A percentile compares a stretch with the other conserved stretches of the same genome.
Conservation (phyloP, 2,113 vertebrate genomes). For the Petromus typicus region DNA sequence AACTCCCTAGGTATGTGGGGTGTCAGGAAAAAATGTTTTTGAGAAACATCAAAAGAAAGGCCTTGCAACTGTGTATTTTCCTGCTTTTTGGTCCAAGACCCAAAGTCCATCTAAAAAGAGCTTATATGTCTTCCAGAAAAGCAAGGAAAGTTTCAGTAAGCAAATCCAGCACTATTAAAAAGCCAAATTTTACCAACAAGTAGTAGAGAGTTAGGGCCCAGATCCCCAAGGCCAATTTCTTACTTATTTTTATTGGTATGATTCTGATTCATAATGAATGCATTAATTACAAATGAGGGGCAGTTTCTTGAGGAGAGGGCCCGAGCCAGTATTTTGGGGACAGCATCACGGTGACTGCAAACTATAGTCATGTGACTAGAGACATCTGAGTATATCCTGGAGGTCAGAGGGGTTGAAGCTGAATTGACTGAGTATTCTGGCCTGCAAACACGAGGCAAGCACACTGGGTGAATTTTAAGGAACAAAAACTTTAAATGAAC, state of each 20-base stretch:
- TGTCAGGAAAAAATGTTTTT: background rate
- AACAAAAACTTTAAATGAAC: background rate
- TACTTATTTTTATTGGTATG: background rate
- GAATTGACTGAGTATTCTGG: background rate
- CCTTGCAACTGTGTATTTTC: background rate
- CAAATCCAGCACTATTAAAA: background rate
- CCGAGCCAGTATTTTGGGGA: background rate
- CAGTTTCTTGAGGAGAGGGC: background rate
- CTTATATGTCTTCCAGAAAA: background rate
- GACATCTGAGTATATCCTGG: background rate
- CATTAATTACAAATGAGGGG: background rate
- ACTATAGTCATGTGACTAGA: background rate
- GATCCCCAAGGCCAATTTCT: background rate
- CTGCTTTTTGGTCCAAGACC: background rate
- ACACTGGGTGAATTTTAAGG: background rate
- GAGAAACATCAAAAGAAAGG: background rate
- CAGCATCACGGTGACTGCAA: no score
- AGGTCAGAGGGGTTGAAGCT: background rate
- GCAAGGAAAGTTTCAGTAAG: no score
- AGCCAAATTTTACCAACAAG: background rate
- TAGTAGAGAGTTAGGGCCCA: background rate
- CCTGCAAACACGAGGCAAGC: no score
- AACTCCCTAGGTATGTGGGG: background rate
- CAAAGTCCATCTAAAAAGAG: constrained; percentile 29
- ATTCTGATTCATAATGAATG: background rate